Evolutionary conservation across 2,113 vertebrate genomes (phyloP).

Genomic region (Neogale vison): DNA sequence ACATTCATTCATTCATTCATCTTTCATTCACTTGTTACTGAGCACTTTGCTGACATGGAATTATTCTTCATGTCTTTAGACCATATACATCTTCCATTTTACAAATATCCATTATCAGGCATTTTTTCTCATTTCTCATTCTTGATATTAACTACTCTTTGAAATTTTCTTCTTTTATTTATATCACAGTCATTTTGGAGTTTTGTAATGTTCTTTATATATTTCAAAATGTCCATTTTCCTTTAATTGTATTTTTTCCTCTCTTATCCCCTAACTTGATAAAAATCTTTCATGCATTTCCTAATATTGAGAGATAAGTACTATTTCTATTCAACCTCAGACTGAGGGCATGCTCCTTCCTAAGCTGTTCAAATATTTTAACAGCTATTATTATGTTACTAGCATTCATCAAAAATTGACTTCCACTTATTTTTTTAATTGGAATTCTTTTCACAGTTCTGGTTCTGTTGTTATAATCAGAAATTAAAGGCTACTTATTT

Average conservation of each 20-base stretch:
- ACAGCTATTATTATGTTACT: background rate
- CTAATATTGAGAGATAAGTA: background rate
- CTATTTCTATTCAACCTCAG: background rate
- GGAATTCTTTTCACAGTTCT: background rate
- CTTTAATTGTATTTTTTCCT: background rate
- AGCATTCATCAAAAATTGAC: background rate
- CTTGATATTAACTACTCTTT: background rate
- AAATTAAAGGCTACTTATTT: background rate
- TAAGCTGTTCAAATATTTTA: background rate
- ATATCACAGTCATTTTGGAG: background rate
- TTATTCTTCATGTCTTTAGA: background rate
- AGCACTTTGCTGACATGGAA: background rate
- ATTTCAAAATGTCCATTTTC: background rate
- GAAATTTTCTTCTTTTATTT: background rate
- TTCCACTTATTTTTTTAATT: background rate
- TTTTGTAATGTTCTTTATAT: background rate
- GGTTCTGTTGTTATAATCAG: background rate
- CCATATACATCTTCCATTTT: background rate
- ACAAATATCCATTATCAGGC: background rate
- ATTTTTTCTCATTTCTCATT: conserved; percentile 22
- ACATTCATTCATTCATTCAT: background rate
- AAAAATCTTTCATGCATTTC: background rate
- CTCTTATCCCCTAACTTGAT: background rate
- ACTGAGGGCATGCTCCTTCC: background rate
- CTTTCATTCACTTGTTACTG: background rate